These are phyloP conservation scores for Brachymystax lenok DNA, from an alignment of 2,797 vertebrate species.

Conservation along the genomic window DNA sequence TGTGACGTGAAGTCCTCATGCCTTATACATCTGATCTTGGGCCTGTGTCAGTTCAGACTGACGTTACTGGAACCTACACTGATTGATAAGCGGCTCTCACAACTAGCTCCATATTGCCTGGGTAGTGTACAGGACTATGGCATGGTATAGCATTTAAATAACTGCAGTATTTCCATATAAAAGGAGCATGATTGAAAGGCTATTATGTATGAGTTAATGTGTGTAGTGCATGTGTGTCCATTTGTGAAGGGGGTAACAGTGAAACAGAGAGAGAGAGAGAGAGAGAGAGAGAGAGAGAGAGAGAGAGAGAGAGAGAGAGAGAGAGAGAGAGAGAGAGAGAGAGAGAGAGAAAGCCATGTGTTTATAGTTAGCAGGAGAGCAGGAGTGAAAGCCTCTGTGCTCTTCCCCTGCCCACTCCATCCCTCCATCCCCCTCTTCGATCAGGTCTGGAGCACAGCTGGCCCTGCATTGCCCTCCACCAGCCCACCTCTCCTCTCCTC, in stretches of 20 bases:
- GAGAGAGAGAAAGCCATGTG: conserved; percentile 56
- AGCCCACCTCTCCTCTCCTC: conserved; percentile 18
- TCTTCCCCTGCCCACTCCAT: not conserved
- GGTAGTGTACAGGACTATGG: not conserved
- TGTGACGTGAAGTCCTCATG: not conserved
- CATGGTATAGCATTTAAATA: not conserved
- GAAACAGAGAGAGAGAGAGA: conserved; percentile 23
- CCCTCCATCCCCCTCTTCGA: conserved; percentile 19
- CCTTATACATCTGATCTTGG: not conserved
- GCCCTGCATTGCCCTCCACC: conserved; percentile 34
- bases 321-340: conserved; percentile 26
- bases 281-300: conserved; percentile 31
- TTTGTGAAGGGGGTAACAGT: conserved; percentile 18
- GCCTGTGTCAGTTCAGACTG: not conserved
- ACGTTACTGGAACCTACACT: not conserved
- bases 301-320: conserved; percentile 31
- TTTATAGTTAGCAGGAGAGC: conserved; percentile 60
- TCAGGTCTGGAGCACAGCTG: conserved; percentile 61
- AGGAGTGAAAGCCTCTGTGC: conserved; percentile 27
- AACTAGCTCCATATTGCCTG: conserved; percentile 6
- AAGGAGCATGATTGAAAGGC: not conserved
- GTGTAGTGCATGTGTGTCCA: conserved; percentile 12
- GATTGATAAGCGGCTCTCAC: no score
- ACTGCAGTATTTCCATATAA: no score
- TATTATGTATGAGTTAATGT: conserved; percentile 22